Percentiles rank a stretch among this genome's conserved stretches.
Evolutionary conservation across 2,113 vertebrate genomes (phyloP).

Genomic region (Chloebia gouldiae): DNA sequence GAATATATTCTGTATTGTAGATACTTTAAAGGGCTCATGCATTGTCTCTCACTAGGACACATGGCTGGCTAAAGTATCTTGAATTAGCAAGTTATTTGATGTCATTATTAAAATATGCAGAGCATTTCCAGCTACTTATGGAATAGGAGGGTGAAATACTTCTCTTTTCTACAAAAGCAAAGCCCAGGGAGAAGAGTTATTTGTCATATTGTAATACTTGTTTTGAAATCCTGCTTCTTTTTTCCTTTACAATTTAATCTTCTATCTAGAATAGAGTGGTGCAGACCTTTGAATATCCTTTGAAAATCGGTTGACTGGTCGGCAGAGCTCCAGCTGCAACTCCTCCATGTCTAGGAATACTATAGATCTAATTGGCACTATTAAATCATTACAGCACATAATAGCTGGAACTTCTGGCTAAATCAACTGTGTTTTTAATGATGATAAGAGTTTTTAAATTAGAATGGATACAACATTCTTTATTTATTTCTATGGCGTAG

Average conservation of each 20-base stretch:
- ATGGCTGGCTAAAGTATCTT: constrained; percentile 29
- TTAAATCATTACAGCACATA: constrained; percentile 58
- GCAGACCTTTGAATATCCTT: constrained; percentile 14
- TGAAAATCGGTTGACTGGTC: constrained; percentile 20
- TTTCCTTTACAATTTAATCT: not conserved
- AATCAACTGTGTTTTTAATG: constrained; percentile 56
- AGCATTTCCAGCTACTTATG: constrained; percentile 31
- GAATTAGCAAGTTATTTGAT: constrained; percentile 59
- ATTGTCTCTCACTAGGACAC: constrained; percentile 48
- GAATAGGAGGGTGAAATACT: constrained; percentile 16
- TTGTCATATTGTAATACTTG: constrained; percentile 1
- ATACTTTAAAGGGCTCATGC: constrained; percentile 35
- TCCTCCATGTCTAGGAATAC: constrained; percentile 54
- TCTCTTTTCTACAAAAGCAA: constrained; percentile 29
- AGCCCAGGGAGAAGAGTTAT: not conserved
- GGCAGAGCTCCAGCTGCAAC: constrained; percentile 50
- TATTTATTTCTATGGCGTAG: constrained; percentile 8
- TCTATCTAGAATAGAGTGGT: not conserved
- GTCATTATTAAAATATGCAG: constrained; percentile 56
- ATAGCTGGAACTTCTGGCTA: constrained; percentile 60
- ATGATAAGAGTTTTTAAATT: constrained; percentile 55
- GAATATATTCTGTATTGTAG: constrained; percentile 52
- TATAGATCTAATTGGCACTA: constrained; percentile 47
- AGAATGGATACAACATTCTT: constrained; percentile 40
- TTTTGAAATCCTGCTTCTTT: constrained; percentile 32